phyloP scores from a whole-genome alignment of 2,888 invertebrate genomes.

The Eremobia ochroleuca region DNA sequence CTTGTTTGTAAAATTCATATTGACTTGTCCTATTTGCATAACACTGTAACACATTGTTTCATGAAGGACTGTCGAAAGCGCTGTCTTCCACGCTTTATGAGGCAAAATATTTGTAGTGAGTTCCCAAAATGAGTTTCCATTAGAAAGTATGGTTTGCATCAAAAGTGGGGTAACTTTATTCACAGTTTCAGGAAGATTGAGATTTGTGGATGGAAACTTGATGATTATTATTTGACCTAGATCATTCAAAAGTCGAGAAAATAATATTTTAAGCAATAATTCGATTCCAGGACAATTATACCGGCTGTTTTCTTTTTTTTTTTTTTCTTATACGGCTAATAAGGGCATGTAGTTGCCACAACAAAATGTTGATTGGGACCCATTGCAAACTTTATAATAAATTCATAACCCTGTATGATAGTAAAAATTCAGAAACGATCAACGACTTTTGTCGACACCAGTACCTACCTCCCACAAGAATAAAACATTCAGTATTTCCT shows the following conservation, averaged over 20 bases:
- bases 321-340: too few relatives aligned
- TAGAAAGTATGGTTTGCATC: conserved; percentile 1
- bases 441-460: background rate
- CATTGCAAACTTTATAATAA: background rate
- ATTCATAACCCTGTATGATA: background rate
- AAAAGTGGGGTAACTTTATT: background rate
- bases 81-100: conserved; percentile 34
- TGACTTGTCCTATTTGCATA: conserved; percentile 36
- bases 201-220: background rate
- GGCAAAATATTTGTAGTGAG: conserved; percentile 7
- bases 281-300: background rate
- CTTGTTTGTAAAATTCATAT: conserved; percentile 24
- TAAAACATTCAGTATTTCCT: conserved; percentile 55
- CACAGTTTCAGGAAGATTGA: background rate
- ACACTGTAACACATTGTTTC: conserved; percentile 38
- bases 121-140: conserved; percentile 23
- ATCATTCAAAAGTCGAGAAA: background rate
- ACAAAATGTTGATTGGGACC: too few relatives aligned
- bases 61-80: conserved; percentile 17
- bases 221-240: background rate
- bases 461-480: conserved; percentile 9
- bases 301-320: background rate
- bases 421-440: background rate
- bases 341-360: background rate
- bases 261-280: too few relatives aligned